Evolutionary conservation across 2,888 invertebrate species (phyloP).

Genomic region (Alloplasta piceator): DNA sequence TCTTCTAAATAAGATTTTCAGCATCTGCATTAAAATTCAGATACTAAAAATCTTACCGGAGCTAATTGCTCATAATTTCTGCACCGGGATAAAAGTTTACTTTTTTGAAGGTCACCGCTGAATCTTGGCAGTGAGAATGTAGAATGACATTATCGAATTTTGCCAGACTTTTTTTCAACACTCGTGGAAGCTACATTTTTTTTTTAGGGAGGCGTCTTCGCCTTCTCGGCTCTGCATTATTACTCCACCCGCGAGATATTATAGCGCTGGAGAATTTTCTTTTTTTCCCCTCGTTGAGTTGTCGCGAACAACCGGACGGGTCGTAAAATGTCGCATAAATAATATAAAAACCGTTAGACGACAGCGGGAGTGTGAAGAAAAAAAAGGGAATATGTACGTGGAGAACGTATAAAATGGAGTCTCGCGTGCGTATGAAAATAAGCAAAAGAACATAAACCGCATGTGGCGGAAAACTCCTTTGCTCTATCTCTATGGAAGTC

Average conservation of each 20-base stretch:
- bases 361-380: constrained; percentile 28
- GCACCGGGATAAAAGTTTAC: too few species aligned
- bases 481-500: constrained; percentile 2
- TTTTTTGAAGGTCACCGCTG: too few species aligned
- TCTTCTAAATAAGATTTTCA: too few species aligned
- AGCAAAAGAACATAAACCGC: constrained; percentile 24
- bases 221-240: neutral
- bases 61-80: too few species aligned
- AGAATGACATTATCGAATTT: too few species aligned
- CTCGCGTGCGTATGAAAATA: constrained; percentile 38
- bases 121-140: too few species aligned
- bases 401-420: neutral
- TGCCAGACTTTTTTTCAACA: too few species aligned
- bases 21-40: too few species aligned
- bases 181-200: too few species aligned
- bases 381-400: neutral
- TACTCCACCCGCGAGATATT: constrained; percentile 12
- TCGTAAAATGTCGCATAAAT: constrained; percentile 58
- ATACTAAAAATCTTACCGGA: too few species aligned
- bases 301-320: constrained; percentile 10
- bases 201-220: too few species aligned
- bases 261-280: constrained; percentile 4
- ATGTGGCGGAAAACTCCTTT: neutral
- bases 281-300: constrained; percentile 11
- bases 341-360: constrained; percentile 53